phyloP scores from a whole-genome alignment of 2,113 vertebrate species.

The Macheiramphus alcinus region DNA sequence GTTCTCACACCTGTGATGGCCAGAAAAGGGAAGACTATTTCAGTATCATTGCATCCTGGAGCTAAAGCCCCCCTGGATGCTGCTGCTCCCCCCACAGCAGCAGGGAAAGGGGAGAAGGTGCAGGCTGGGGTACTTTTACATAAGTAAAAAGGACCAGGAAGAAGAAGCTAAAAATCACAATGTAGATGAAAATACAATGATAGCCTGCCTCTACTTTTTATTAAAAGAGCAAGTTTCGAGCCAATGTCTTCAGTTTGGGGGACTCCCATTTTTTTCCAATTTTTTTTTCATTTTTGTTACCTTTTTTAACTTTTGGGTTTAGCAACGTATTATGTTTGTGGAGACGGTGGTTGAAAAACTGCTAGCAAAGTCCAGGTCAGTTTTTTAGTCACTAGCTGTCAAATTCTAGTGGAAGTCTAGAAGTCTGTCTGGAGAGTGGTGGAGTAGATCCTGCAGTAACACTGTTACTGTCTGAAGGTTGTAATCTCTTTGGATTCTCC shows the following conservation, averaged over 20 bases:
- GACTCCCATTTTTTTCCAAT: rapidly evolving
- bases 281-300: background rate
- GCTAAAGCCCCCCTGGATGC: rapidly evolving
- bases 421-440: background rate
- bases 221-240: background rate
- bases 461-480: background rate
- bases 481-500: background rate
- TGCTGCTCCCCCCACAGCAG: rapidly evolving
- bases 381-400: background rate
- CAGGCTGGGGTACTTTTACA: background rate
- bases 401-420: background rate
- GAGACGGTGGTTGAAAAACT: background rate
- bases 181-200: background rate
- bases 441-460: background rate
- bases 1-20: background rate
- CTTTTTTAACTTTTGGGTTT: background rate
- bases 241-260: background rate
- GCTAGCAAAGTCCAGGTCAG: background rate
- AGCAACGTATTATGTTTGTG: background rate
- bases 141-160: background rate
- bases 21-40: background rate
- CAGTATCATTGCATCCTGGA: background rate
- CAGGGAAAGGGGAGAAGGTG: background rate
- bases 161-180: background rate
- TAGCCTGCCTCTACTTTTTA: background rate